These are phyloP conservation scores for Psammodynastes pulverulentus DNA, from an alignment of 2,113 vertebrate genomes.

Conservation along the genomic window DNA sequence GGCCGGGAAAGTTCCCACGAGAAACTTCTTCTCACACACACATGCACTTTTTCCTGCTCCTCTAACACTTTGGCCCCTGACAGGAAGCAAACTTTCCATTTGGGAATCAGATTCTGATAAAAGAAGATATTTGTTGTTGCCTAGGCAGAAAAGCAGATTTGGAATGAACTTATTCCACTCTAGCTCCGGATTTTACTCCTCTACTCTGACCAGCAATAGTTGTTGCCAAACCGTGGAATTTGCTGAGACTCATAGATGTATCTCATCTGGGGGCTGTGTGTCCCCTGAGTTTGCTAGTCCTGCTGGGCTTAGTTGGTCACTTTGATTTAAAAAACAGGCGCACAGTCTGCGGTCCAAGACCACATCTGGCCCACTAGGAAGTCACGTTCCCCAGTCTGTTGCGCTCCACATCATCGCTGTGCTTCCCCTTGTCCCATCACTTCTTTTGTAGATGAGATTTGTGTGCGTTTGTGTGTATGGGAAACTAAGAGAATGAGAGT, in stretches of 20 bases:
- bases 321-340: not conserved
- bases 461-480: not conserved
- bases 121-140: not conserved
- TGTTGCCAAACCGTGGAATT: not conserved
- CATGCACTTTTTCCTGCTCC: not conserved
- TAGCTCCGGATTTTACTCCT: not conserved
- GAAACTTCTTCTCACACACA: slow-evolving; percentile 4
- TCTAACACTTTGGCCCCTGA: slow-evolving; percentile 16
- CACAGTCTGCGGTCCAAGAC: not conserved
- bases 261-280: not conserved
- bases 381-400: not conserved
- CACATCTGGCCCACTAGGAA: not conserved
- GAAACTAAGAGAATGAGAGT: not conserved
- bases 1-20: slow-evolving; percentile 24
- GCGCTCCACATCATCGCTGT: not conserved
- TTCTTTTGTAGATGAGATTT: not conserved
- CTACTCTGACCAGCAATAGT: not conserved
- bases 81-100: slow-evolving; percentile 22
- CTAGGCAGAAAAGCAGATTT: not conserved
- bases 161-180: not conserved
- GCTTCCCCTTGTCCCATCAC: not conserved
- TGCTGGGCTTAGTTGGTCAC: not conserved
- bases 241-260: not conserved
- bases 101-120: not conserved
- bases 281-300: not conserved